Evolutionary conservation across 92 coral and sea anemone genomes (phyloP).

Genomic region (Parazoanthus darwini): DNA sequence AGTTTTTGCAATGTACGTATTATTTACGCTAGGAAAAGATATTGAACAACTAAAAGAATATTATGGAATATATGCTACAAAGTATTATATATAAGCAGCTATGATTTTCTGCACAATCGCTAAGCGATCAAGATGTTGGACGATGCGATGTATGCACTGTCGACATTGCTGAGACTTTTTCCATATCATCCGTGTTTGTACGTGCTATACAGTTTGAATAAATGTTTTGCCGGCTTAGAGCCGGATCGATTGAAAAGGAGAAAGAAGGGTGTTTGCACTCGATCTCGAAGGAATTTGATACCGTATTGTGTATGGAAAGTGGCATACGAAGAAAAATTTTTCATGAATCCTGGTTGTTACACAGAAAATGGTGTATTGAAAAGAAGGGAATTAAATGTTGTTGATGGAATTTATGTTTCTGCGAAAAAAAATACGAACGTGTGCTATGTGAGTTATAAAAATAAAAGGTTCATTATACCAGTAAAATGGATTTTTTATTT

Average conservation of each 20-base stretch:
- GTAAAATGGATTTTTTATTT: too few relatives aligned
- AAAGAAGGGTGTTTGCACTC: slow-evolving; percentile 14
- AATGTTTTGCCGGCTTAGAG: neutral
- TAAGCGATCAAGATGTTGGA: slow-evolving; percentile 22
- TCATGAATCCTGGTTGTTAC: slow-evolving; percentile 13
- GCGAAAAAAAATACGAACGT: slow-evolving; percentile 2
- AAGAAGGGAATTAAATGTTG: slow-evolving; percentile 9
- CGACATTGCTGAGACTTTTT: slow-evolving; percentile 45
- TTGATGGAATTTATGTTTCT: slow-evolving; percentile 11
- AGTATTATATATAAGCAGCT: slow-evolving; percentile 11
- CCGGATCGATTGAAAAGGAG: slow-evolving; percentile 15
- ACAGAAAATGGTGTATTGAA: slow-evolving; percentile 5
- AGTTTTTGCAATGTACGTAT: slow-evolving; percentile 12
- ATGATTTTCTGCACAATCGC: slow-evolving; percentile 10
- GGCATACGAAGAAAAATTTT: slow-evolving; percentile 3
- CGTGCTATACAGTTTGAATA: neutral
- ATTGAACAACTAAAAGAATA: slow-evolving; percentile 10
- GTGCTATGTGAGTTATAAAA: neutral
- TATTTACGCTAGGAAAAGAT: slow-evolving; percentile 12
- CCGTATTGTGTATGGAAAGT: neutral
- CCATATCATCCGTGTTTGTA: slow-evolving; percentile 24
- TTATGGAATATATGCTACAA: slow-evolving; percentile 11
- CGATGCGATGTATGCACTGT: slow-evolving; percentile 47
- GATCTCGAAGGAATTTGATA: neutral
- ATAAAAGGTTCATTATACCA: too few relatives aligned